phyloP scores from a whole-genome alignment of 1,140 invertebrate species.

The Bathynomus jamesi region DNA sequence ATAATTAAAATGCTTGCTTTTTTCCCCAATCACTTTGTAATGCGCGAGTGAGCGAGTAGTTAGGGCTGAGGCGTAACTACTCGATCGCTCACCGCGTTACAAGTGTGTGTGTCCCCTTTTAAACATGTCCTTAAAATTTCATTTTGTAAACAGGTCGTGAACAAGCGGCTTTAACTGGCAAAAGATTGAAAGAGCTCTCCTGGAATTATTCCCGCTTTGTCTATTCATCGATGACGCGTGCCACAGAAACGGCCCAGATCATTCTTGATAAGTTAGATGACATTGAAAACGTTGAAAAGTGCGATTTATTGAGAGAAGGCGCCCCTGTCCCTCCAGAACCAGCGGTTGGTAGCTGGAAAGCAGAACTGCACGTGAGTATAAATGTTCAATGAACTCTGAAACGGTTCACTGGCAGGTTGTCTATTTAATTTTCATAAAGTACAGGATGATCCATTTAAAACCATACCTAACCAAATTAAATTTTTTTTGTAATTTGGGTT shows the following conservation, averaged over 20 bases:
- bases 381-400: no score
- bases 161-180: constrained; percentile 75
- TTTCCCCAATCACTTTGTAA: no score
- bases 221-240: constrained; percentile 86
- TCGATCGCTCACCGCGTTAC: no score
- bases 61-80: no score
- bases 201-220: constrained; percentile 70
- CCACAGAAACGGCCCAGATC: constrained; percentile 78
- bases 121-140: neutral
- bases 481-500: no score
- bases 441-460: neutral
- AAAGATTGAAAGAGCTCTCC: constrained; percentile 61
- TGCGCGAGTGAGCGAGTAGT: no score
- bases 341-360: constrained; percentile 72
- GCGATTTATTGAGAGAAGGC: constrained; percentile 81
- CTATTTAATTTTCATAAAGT: neutral
- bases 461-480: no score
- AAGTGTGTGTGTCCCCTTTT: constrained; percentile 5
- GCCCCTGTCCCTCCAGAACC: constrained; percentile 85
- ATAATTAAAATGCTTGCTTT: no score
- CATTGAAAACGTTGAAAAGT: constrained; percentile 47
- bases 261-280: constrained; percentile 57
- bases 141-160: constrained; percentile 48
- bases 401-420: no score
- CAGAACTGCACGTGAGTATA: constrained; percentile 62